Base-by-base conservation (phyloP, 2,113 vertebrate genomes). In the Noturus placidus region DNA sequence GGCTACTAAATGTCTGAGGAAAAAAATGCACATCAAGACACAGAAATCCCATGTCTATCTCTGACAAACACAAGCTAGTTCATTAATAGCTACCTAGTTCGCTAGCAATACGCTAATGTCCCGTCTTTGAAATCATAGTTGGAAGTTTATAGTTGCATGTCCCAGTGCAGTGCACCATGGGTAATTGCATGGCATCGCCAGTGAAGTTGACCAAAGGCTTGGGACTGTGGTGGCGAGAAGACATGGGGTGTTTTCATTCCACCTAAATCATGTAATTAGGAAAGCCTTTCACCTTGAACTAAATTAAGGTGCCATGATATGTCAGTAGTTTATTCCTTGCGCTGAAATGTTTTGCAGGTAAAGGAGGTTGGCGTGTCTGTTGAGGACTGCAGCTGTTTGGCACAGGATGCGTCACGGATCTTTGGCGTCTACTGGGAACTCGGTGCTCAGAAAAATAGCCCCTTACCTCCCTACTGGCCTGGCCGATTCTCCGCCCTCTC, bases 351-450 rank as follows among this genome's bases (percentile, higher is more conserved):
- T 11, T n/a, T 13, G 0, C 63, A 96, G 96, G 96, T 96, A 87
- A 96, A 96, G 89, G 96, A 96, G 89, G 91, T 96, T 86, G 96
- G 95, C 0, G 88, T 95, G 38, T 87, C 90, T 0, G 87, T 96
- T 46, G 94, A 95, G 90, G 94, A 96, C 92, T 96, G 96, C 91
- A 94, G 95, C 92, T 96, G 96, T 82, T 86, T 96, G 88, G 95
- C 95, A 14, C 91, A 92, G 84, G 96, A 96, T 17, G 94, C 94
- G 7, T 89, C 76, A 35, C 92, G 94, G 50, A 93, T 96, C 88
- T 96, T 96, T 50, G 91, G 90, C 35, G 90, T 95, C 27, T 96
- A 96, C 92, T 95, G 93, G 93, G 88, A 88, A 79, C 38, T 96
- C 9, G 94, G 94, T 0, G 91, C 89, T 0, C 67, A 74, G 3